A percentile compares a stretch with the other conserved stretches of the same genome.
Conservation (phyloP, 2,797 vertebrate genomes). For the Delichon dasypus region DNA sequence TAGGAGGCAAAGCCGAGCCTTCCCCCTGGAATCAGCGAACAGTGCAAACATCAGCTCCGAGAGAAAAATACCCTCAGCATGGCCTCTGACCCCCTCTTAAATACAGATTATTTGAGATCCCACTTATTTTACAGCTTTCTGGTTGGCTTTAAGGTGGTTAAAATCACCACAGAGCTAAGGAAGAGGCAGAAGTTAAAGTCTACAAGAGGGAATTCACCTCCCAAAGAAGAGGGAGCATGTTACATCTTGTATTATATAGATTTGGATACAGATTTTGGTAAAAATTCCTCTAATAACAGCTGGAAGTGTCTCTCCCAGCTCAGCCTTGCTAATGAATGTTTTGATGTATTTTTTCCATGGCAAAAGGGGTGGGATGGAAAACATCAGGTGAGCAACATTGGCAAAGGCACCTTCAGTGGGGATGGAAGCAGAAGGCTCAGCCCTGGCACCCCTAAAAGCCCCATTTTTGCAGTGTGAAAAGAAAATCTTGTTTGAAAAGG, state of each 20-base stretch:
- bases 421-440: background rate
- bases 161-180: background rate
- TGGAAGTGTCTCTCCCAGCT: background rate
- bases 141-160: background rate
- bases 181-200: background rate
- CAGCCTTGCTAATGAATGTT: background rate
- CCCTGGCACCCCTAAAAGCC: background rate
- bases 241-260: background rate
- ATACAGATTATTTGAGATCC: background rate
- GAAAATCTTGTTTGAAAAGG: background rate
- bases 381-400: fast-evolving
- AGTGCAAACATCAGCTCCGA: background rate
- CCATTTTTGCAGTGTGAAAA: background rate
- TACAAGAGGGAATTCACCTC: background rate
- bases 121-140: background rate
- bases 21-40: conserved; percentile 29
- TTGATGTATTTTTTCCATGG: background rate
- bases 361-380: background rate
- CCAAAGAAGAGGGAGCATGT: background rate
- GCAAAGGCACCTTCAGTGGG: background rate
- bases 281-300: background rate
- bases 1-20: conserved; percentile 84
- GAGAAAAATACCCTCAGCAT: fast-evolving
- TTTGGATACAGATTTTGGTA: background rate
- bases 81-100: background rate